These are phyloP conservation scores for human (Homo sapiens) DNA, from an alignment of 2,113 vertebrate genomes.

Conservation along the genomic window DNA sequence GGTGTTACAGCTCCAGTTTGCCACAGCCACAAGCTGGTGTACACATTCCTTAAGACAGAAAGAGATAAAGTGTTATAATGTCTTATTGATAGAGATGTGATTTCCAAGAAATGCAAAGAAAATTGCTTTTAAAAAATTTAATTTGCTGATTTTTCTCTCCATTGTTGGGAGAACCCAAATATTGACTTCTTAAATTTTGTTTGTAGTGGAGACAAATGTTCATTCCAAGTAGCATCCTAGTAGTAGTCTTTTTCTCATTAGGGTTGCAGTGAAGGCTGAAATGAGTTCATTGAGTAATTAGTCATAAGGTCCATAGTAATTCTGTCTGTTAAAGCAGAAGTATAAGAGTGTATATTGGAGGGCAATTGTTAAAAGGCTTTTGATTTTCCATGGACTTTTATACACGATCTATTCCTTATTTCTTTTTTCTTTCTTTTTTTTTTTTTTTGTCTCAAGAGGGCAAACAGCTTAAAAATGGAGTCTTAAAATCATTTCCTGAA, in stretches of 20 bases:
- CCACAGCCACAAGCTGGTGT: fast-evolving
- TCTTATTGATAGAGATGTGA: not conserved
- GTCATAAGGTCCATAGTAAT: not conserved
- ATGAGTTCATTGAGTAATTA: not conserved
- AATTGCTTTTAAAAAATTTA: slow-evolving; percentile 14
- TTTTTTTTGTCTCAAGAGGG: not conserved
- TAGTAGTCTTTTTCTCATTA: not conserved
- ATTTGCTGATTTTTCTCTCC: not conserved
- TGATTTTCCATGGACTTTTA: slow-evolving; percentile 12
- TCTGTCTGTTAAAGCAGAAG: slow-evolving; percentile 5
- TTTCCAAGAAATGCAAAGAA: not conserved
- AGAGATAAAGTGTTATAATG: not conserved
- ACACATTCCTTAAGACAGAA: too few species aligned
- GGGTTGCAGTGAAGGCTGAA: not conserved
- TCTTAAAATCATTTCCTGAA: not conserved
- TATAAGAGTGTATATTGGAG: not conserved
- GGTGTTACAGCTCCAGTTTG: slow-evolving; percentile 34
- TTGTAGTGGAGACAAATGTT: not conserved
- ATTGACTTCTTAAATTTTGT: not conserved
- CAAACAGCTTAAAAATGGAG: not conserved
- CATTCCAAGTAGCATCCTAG: not conserved
- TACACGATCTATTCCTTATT: not conserved
- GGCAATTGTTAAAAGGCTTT: slow-evolving; percentile 11
- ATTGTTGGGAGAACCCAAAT: not conserved
- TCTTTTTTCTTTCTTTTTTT: not conserved